phyloP scores from a whole-genome alignment of 2,888 invertebrate species.

The Phasia obesa region DNA sequence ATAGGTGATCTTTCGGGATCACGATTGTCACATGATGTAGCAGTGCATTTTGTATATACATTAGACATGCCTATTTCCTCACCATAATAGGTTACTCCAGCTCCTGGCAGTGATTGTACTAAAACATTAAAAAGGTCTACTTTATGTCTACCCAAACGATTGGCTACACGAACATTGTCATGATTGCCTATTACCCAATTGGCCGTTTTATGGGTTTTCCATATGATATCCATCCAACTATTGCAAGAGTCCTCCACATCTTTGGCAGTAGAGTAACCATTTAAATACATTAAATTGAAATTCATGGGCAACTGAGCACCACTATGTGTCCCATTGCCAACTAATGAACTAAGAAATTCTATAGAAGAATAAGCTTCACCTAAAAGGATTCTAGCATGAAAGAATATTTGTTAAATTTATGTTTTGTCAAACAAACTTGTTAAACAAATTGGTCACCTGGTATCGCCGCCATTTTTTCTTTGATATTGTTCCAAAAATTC shows the following conservation, averaged over 20 bases:
- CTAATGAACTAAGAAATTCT: slow-evolving; percentile 84
- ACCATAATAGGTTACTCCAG: slow-evolving; percentile 91
- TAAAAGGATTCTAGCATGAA: slow-evolving; percentile 49
- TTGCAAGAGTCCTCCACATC: slow-evolving; percentile 84
- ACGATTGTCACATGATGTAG: slow-evolving; percentile 80
- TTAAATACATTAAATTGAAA: slow-evolving; percentile 84
- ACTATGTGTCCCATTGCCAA: slow-evolving; percentile 82
- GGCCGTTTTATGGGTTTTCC: slow-evolving; percentile 82
- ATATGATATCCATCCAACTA: slow-evolving; percentile 85
- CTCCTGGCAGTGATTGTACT: slow-evolving; percentile 88
- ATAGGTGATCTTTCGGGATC: slow-evolving; percentile 85
- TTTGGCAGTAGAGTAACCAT: slow-evolving; percentile 83
- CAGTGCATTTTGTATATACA: slow-evolving; percentile 81
- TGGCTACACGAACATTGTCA: slow-evolving; percentile 85
- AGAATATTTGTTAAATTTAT: not conserved
- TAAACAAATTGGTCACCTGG: slow-evolving; percentile 74
- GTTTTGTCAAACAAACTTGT: not conserved
- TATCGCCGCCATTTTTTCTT: slow-evolving; percentile 76
- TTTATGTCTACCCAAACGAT: slow-evolving; percentile 86
- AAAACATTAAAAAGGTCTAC: slow-evolving; percentile 88
- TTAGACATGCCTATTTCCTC: slow-evolving; percentile 88
- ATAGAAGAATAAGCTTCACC: slow-evolving; percentile 85
- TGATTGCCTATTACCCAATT: slow-evolving; percentile 90
- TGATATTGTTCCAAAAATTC: slow-evolving; percentile 83
- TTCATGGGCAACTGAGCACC: slow-evolving; percentile 87